phyloP scores from a whole-genome alignment of 2,797 vertebrate species.

The Falco berigora region DNA sequence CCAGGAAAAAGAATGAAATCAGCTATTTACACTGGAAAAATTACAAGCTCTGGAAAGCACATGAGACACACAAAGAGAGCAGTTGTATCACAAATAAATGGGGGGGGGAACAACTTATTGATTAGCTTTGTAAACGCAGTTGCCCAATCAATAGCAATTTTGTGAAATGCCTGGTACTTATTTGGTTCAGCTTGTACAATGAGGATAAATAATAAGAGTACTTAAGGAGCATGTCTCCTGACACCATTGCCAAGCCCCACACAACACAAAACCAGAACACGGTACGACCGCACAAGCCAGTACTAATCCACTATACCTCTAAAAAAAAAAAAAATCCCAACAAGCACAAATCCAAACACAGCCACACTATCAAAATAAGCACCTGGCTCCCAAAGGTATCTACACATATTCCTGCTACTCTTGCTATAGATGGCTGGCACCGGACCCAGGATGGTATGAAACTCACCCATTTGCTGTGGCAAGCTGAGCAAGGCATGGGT shows the following conservation, averaged over 20 bases:
- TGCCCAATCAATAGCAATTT: slow-evolving; percentile 78
- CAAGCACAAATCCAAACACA: not conserved
- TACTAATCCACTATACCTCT: not conserved
- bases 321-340: not conserved
- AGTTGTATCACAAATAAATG: slow-evolving; percentile 72
- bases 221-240: slow-evolving; percentile 63
- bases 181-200: slow-evolving; percentile 68
- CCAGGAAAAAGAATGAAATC: slow-evolving; percentile 77
- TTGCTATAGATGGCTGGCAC: not conserved
- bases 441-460: not conserved
- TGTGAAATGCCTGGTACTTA: slow-evolving; percentile 75
- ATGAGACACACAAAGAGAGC: slow-evolving; percentile 50
- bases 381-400: not conserved
- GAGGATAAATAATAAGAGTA: slow-evolving; percentile 71
- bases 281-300: not conserved
- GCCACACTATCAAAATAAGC: not conserved
- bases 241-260: slow-evolving; percentile 46
- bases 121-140: slow-evolving; percentile 73
- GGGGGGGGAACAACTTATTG: slow-evolving; percentile 66
- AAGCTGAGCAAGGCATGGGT: not conserved
- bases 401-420: not conserved
- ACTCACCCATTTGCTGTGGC: not conserved
- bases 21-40: slow-evolving; percentile 73
- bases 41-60: slow-evolving; percentile 76
- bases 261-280: not conserved